A percentile compares a stretch with the other conserved stretches of the same genome.
Evolutionary conservation across 2,113 vertebrate species (phyloP).

Genomic region (Hucho hucho): DNA sequence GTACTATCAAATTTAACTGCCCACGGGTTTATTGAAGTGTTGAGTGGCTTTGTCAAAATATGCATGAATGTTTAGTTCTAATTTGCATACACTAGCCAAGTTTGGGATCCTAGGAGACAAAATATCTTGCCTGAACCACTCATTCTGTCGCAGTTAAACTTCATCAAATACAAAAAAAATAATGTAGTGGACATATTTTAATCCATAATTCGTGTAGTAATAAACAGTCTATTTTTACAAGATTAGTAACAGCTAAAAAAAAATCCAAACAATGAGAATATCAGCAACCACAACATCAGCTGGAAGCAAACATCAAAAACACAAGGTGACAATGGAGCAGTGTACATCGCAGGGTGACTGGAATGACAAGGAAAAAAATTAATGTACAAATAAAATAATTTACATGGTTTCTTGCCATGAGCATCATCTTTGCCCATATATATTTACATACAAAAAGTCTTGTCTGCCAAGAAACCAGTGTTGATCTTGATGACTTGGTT

Average conservation of each 20-base stretch:
- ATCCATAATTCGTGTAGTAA: constrained; percentile 67
- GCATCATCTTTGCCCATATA: constrained; percentile 46
- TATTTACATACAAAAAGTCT: constrained; percentile 45
- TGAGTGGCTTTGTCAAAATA: too few relatives aligned
- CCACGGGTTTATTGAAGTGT: too few relatives aligned
- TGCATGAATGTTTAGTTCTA: too few relatives aligned
- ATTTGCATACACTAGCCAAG: background rate
- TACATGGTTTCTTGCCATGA: constrained; percentile 55
- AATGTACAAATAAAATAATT: constrained; percentile 54
- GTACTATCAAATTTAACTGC: too few relatives aligned
- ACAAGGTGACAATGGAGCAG: constrained; percentile 33
- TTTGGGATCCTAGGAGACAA: background rate
- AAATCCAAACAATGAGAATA: constrained; percentile 33
- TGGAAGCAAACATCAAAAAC: constrained; percentile 42
- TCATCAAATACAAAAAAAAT: too few relatives aligned
- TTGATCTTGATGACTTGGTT: constrained; percentile 24
- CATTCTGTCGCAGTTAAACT: too few relatives aligned
- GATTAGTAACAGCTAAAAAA: constrained; percentile 57
- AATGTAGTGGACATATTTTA: constrained; percentile 46
- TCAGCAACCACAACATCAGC: constrained; percentile 31
- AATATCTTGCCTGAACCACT: too few relatives aligned
- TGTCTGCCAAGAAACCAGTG: constrained; percentile 36
- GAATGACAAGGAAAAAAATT: constrained; percentile 23
- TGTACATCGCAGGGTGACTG: constrained; percentile 36
- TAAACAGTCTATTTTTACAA: constrained; percentile 75